Percentiles rank a stretch among this genome's conserved stretches.
phyloP scores from a whole-genome alignment of 2,797 vertebrate genomes.

The Gymnodraco acuticeps region DNA sequence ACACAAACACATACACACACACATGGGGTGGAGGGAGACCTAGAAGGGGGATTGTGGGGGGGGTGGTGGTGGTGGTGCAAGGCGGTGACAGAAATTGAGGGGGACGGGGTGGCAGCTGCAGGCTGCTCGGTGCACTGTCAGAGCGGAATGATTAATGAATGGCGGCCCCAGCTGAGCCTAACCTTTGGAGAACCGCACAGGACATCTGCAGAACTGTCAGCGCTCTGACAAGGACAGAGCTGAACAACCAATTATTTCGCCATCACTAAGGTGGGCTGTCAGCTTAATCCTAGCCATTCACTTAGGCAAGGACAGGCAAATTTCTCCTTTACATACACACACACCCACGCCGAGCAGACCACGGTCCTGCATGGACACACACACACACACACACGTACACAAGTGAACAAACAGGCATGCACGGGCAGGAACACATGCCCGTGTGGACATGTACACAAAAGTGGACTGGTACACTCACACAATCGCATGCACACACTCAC shows the following conservation, averaged over 20 bases:
- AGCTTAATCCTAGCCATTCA: constrained; percentile 99
- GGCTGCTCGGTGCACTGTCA: constrained; percentile 98
- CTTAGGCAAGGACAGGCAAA: constrained; percentile 99
- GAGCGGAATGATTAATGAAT: constrained; percentile 99
- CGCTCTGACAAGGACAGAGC: constrained; percentile 99
- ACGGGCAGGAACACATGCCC: constrained; percentile 66
- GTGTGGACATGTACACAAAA: constrained; percentile 74
- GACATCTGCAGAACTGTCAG: constrained; percentile 99
- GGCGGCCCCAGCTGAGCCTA: constrained; percentile 98
- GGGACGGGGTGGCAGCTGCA: constrained; percentile 97
- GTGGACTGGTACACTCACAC: constrained; percentile 47
- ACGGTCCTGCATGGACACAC: constrained; percentile 63
- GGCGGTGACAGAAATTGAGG: constrained; percentile 91
- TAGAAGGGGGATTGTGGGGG: constrained; percentile 61
- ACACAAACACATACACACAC: constrained; percentile 69
- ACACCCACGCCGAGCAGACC: constrained; percentile 60
- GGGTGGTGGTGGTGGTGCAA: constrained; percentile 78
- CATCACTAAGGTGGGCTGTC: constrained; percentile 99
- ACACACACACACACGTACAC: constrained; percentile 47
- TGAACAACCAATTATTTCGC: constrained; percentile 99
- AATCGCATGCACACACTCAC: constrained; percentile 52
- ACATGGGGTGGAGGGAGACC: constrained; percentile 66
- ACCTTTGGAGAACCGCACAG: constrained; percentile 99
- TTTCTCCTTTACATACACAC: constrained; percentile 97
- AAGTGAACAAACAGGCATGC: constrained; percentile 70